These are phyloP conservation scores for Bombycilla garrulus DNA, from an alignment of 2,113 vertebrate species.

Conservation along the genomic window DNA sequence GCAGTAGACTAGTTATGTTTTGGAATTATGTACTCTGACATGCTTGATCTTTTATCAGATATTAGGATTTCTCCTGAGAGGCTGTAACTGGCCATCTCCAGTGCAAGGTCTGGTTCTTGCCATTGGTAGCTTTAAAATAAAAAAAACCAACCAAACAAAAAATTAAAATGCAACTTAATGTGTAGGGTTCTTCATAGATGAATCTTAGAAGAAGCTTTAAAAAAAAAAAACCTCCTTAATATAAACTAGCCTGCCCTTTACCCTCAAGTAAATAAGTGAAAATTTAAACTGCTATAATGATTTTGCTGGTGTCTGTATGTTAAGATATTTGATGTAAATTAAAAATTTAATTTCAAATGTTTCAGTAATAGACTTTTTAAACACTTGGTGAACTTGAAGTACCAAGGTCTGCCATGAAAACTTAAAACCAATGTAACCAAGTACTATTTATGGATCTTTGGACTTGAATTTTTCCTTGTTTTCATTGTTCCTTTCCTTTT, in stretches of 20 bases:
- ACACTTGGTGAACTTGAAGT: neutral
- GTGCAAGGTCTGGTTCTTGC: neutral
- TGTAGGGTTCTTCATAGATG: neutral
- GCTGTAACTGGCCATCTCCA: neutral
- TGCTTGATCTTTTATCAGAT: neutral
- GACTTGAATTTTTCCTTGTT: neutral
- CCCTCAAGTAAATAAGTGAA: neutral
- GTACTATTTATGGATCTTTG: neutral
- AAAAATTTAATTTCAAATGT: neutral
- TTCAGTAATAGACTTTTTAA: neutral
- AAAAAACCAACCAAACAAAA: too few relatives aligned
- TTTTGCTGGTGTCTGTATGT: neutral
- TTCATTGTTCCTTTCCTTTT: neutral
- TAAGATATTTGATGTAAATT: neutral
- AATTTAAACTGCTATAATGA: neutral
- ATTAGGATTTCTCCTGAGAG: neutral
- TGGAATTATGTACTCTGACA: neutral
- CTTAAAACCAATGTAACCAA: neutral
- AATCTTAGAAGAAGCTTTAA: neutral
- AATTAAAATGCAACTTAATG: neutral
- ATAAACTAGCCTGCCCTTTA: neutral
- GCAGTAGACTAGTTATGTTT: neutral
- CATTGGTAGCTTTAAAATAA: neutral
- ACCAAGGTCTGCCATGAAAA: neutral
- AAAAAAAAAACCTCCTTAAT: neutral